A percentile compares a stretch with the other conserved stretches of the same genome.
Conservation (phyloP, 2,888 invertebrate genomes). For the Auanema freiburgensis region DNA sequence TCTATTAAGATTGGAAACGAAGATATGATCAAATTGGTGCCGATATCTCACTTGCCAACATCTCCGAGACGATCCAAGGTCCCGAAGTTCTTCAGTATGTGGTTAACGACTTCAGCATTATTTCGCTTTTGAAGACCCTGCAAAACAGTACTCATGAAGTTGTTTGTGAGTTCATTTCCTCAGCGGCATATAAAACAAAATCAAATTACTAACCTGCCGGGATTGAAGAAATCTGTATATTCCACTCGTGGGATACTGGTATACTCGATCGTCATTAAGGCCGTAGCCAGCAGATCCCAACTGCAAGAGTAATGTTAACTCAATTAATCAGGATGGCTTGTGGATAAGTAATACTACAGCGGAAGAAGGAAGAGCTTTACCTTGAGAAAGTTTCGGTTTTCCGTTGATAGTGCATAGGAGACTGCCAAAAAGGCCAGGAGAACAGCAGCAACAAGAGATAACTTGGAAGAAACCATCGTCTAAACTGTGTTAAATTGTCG, state of each 20-base stretch:
- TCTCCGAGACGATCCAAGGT: conserved; percentile 59
- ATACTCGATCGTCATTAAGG: neutral
- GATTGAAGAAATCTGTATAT: conserved; percentile 2
- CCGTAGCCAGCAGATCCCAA: conserved; percentile 4
- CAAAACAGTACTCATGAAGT: neutral
- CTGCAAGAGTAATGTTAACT: neutral
- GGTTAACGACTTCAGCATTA: conserved; percentile 60
- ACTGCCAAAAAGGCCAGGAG: too few species aligned
- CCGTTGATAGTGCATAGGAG: too few species aligned
- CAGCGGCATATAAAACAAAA: too few species aligned
- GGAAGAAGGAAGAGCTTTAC: too few species aligned
- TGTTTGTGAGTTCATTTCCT: too few species aligned
- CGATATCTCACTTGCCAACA: conserved; percentile 41
- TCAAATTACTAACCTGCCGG: neutral
- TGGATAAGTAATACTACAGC: too few species aligned
- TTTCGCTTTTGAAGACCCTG: conserved; percentile 37
- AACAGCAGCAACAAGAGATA: too few species aligned
- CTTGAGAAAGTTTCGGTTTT: too few species aligned
- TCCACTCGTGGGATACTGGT: conserved; percentile 1
- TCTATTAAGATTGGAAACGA: too few species aligned
- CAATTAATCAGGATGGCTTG: neutral
- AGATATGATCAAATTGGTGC: too few species aligned
- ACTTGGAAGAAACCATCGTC: too few species aligned
- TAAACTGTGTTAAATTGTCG: too few species aligned
- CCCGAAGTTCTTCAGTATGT: conserved; percentile 61